Conservation (phyloP, 2,888 invertebrate genomes). For the Eustalomyia histrio region DNA sequence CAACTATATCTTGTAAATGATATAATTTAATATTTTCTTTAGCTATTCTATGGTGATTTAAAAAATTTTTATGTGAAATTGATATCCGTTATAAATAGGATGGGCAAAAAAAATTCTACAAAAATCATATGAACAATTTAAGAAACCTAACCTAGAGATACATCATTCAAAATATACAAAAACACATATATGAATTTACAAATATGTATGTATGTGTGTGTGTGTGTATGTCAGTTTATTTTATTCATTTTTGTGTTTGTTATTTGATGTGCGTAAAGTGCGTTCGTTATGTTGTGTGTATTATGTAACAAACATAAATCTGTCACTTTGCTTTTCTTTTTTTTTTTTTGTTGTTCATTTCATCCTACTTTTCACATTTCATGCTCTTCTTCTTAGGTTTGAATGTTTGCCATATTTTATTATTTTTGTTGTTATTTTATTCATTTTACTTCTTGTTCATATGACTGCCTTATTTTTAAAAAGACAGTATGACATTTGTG, state of each 20-base stretch:
- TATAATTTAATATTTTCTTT: conserved; percentile 16
- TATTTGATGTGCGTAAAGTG: conserved; percentile 57
- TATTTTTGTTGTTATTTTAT: conserved; percentile 30
- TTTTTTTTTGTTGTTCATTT: conserved; percentile 50
- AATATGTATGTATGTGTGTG: conserved; percentile 28
- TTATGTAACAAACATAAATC: conserved; percentile 74
- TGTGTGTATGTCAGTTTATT: not conserved
- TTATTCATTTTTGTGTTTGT: conserved; percentile 35
- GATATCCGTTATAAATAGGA: conserved; percentile 72
- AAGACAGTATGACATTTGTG: conserved; percentile 58
- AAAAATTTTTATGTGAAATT: conserved; percentile 77
- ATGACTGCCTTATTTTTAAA: conserved; percentile 61
- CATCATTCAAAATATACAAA: conserved; percentile 6
- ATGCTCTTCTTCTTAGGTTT: conserved; percentile 28
- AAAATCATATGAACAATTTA: conserved; percentile 22
- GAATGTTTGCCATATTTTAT: conserved; percentile 58
- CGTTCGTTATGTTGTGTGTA: conserved; percentile 42
- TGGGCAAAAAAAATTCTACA: conserved; percentile 18
- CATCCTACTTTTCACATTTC: conserved; percentile 54
- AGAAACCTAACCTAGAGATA: conserved; percentile 19
- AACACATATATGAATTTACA: conserved; percentile 14
- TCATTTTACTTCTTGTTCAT: conserved; percentile 32
- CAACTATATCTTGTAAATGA: not conserved
- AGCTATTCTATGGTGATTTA: conserved; percentile 56
- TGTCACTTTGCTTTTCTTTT: conserved; percentile 77